Evolutionary conservation across 2,797 vertebrate genomes (phyloP), one percentile per base, ranked within the genome.

Genomic region (Leuciscus waleckii): DNA sequence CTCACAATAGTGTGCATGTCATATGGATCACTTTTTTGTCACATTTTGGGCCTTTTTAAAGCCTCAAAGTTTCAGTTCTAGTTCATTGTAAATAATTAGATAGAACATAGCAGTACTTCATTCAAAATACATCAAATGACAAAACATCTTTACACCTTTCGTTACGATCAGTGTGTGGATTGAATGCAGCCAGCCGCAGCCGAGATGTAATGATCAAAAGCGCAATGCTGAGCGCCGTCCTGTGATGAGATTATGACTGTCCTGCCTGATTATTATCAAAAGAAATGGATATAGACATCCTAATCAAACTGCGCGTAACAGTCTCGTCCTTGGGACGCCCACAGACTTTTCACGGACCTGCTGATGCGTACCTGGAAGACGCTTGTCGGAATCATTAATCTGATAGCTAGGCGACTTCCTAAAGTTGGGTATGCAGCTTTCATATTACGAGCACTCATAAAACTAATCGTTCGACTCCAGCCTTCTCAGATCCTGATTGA

Each of bases 201-300:
- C 56, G 29, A 54, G 3, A 54, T 76, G 32, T 37, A 56, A 76
- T 56, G n/a, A 76, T 76, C 74, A 56, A 76, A 76, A 56, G 51
- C 74, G 8, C 32, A 5, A 5, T 4, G 32, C 74, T 56, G 74
- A 76, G 49, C 3, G 7, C 51, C 11, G 13, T 61, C 75, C 35
- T 58, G 23, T 29, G 75, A 26, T 41, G 23, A 37, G 8, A 61
- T 78, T 78, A 19, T 10, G 14, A 61, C 54, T 58, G 37, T 61
- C 75, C 75, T 41, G 75, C 37, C 54, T 41, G 23, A 61, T 78
- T 61, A 78, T 61, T 61, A 61, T 58, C 75, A 56, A 76, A 76
- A 56, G 32, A 54, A 56, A 56, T 1, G 4, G 7, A 56, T n/a
- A 16, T n/a, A 76, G 51, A 16, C 46, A 32, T 5, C 2, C 46